A percentile compares a stretch with the other conserved stretches of the same genome.
Conservation (phyloP, 1,140 invertebrate genomes). For the Leguminivora glycinivorella region DNA sequence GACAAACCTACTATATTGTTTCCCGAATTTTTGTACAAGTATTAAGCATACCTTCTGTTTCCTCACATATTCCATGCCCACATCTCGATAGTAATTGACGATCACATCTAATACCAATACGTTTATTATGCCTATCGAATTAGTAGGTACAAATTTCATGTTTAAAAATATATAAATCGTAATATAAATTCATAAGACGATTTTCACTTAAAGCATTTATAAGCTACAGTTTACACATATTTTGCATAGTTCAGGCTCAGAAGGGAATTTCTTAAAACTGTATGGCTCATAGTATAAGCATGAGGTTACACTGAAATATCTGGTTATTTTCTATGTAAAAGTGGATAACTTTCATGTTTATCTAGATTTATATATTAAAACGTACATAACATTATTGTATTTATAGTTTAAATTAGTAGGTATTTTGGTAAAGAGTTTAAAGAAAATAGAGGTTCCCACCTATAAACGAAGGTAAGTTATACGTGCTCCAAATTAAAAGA, state of each 20-base stretch:
- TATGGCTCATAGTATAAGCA: slow-evolving; percentile 1
- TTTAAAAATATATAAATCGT: slow-evolving; percentile 59
- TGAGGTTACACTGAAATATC: background rate
- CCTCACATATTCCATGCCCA: slow-evolving; percentile 36
- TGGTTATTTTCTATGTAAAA: background rate
- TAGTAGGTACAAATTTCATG: slow-evolving; percentile 55
- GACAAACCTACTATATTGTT: background rate
- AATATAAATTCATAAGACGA: slow-evolving; percentile 73
- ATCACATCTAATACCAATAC: slow-evolving; percentile 53
- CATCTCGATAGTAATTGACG: slow-evolving; percentile 71
- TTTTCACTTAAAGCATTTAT: slow-evolving; percentile 75
- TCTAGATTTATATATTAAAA: background rate
- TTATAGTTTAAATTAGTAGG: slow-evolving; percentile 8
- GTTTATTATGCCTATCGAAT: slow-evolving; percentile 54
- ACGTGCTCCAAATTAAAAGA: slow-evolving; percentile 6
- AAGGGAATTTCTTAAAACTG: background rate
- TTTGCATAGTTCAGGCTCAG: slow-evolving; percentile 16
- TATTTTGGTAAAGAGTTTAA: slow-evolving; percentile 23
- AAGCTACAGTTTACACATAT: slow-evolving; percentile 52
- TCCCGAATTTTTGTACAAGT: slow-evolving; percentile 22
- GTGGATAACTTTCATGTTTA: background rate
- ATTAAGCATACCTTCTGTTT: background rate
- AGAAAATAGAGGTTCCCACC: background rate
- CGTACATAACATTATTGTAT: slow-evolving; percentile 15
- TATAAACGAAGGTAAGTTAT: background rate